Conservation (phyloP, 2,797 vertebrate genomes). For the Lindbergichthys nudifrons region DNA sequence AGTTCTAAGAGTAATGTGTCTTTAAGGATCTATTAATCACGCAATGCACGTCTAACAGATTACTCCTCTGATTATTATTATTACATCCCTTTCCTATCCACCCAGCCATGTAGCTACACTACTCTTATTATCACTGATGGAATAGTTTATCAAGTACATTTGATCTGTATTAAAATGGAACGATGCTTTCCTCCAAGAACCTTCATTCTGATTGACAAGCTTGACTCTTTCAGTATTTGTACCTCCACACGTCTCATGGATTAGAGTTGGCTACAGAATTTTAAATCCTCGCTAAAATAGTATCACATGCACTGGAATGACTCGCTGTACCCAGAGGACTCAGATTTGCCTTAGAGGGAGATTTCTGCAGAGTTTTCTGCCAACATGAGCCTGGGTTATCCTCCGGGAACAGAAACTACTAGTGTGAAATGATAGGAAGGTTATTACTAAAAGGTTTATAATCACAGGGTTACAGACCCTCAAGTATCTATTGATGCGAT, state of each 20-base stretch:
- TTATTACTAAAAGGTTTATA: constrained; percentile 25
- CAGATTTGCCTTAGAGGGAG: constrained; percentile 21
- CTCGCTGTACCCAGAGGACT: constrained; percentile 22
- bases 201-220: not conserved
- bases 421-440: constrained; percentile 4
- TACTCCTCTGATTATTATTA: constrained; percentile 40
- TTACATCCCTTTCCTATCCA: constrained; percentile 1
- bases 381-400: constrained; percentile 22
- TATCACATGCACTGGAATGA: constrained; percentile 28
- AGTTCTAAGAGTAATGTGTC: not conserved
- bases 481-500: constrained; percentile 11
- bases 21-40: not conserved
- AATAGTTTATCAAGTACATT: not conserved
- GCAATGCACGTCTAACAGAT: no score
- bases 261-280: constrained; percentile 16
- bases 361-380: constrained; percentile 20
- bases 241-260: not conserved
- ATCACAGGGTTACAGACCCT: constrained; percentile 11
- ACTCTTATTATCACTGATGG: not conserved
- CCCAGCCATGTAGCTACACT: constrained; percentile 5
- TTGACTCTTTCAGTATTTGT: not conserved
- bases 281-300: constrained; percentile 38
- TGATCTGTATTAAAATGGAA: not conserved
- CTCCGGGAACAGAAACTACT: not conserved
- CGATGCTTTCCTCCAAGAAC: not conserved